Evolutionary conservation across 2,113 vertebrate genomes (phyloP).

Genomic region (Stomatorhinus ivindoensis): DNA sequence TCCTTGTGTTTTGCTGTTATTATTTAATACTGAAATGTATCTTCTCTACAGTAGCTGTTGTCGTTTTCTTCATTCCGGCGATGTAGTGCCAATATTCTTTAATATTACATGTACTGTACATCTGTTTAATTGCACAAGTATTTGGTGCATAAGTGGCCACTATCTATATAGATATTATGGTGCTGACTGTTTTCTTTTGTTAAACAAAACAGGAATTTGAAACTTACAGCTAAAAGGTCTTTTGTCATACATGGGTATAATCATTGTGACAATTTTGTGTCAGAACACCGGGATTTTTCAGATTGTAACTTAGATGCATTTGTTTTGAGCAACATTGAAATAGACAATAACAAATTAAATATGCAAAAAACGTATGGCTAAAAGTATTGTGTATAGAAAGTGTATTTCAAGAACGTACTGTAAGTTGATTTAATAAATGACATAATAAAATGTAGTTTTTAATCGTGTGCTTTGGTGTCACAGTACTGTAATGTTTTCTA

Average conservation of each 20-base stretch:
- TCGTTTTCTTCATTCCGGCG: conserved; percentile 45
- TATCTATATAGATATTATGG: conserved; percentile 59
- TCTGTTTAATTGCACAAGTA: conserved; percentile 59
- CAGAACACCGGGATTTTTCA: conserved; percentile 43
- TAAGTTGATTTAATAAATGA: conserved; percentile 32
- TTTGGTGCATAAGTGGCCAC: conserved; percentile 60
- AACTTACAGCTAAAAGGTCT: conserved; percentile 42
- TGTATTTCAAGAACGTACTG: conserved; percentile 50
- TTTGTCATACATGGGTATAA: conserved; percentile 62
- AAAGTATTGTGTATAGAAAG: conserved; percentile 37
- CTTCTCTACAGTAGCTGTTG: conserved; percentile 39
- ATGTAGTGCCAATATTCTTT: conserved; percentile 52
- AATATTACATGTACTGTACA: conserved; percentile 63
- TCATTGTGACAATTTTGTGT: conserved; percentile 45
- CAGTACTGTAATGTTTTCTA: conserved; percentile 1
- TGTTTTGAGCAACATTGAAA: conserved; percentile 51
- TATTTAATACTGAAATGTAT: conserved; percentile 54
- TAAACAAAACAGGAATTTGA: neutral
- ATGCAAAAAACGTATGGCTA: conserved; percentile 50
- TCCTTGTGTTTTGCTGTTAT: conserved; percentile 30
- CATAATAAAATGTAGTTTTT: conserved; percentile 29
- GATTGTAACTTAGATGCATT: conserved; percentile 53
- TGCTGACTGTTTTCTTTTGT: conserved; percentile 67
- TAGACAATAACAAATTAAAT: conserved; percentile 53
- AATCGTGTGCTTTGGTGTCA: neutral